Conservation (phyloP, 2,797 vertebrate genomes). For the Orientallactaga sibirica region DNA sequence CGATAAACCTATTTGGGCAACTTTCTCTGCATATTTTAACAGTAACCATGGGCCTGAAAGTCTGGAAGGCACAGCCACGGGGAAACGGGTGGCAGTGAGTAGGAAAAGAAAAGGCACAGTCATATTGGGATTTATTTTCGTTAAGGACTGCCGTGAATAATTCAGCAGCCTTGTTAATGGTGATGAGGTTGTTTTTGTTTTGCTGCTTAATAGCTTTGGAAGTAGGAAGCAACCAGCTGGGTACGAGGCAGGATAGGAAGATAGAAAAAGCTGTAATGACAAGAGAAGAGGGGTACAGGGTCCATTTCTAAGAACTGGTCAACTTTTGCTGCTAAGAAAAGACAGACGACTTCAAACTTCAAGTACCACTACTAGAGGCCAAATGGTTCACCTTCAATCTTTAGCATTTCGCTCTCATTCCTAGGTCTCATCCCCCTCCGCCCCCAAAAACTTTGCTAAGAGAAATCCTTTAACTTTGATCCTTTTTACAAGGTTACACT, state of each 20-base stretch:
- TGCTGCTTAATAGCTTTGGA: constrained; percentile 17
- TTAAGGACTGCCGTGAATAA: constrained; percentile 55
- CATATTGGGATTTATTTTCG: background rate
- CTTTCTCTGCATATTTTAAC: background rate
- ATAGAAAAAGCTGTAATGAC: too few species aligned
- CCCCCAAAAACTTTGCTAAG: too few species aligned
- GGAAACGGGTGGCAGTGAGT: background rate
- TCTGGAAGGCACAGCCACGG: background rate
- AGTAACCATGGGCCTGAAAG: background rate
- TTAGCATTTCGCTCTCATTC: too few species aligned
- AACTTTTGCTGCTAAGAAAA: too few species aligned
- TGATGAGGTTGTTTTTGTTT: background rate
- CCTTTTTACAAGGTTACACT: too few species aligned
- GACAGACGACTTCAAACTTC: too few species aligned
- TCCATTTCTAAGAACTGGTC: too few species aligned
- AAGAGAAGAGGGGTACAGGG: too few species aligned
- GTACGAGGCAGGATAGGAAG: background rate
- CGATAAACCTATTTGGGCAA: background rate
- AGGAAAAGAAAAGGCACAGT: background rate
- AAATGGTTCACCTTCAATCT: too few species aligned
- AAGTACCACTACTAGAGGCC: too few species aligned
- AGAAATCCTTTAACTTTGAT: too few species aligned
- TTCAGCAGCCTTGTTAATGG: constrained; percentile 53
- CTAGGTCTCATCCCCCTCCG: too few species aligned
- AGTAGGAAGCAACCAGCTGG: constrained; percentile 22